Evolutionary conservation across 2,888 invertebrate species (phyloP), one percentile per base, ranked within the genome.

Genomic region (Acrocyrtus sp.): DNA sequence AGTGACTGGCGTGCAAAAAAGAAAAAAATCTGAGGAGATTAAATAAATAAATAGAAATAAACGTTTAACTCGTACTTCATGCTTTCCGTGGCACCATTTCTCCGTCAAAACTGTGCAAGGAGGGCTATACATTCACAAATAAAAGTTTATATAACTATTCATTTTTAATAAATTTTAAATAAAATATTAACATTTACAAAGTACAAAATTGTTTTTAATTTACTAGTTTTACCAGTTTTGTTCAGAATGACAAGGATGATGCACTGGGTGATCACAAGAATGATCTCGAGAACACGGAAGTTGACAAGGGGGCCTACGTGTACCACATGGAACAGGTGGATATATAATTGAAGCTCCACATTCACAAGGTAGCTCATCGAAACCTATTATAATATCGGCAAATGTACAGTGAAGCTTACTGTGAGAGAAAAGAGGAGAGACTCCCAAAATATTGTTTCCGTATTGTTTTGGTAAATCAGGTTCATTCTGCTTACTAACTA

Each of bases 261-360:
- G 89, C 3, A 92, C 92, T 68, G 90, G 88, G 86, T 98, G 98
- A 2, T 87, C 88, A 85, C 98, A 98, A 0, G 89, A 80, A 79
- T 96, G 93, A 29, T 84, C 83, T 53, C 94, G 88, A 0, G 89
- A 87, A 84, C 98, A 98, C 0, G 91, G 90, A 19, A 89, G 88
- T 50, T 86, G 85, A 86, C 98, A 98, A 2, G 87, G 85, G 0
- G 98, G 98, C 3, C 91, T 91, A 73, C 90, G 90, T 0, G 95
- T 92, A 19, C 98, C 98, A 84, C 98, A 98, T 0, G 94, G 90
- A 57, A 98, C 90, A 0, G 98, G 98, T 1, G 98, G 98, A 83
- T 91, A 91, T 62, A 93, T 85, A 29, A 96, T 93, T 78, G 91
- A 90, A 0, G 89, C 87, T 6, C 98, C 97, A 84, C 98, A 98